phyloP scores from a whole-genome alignment of 2,797 vertebrate genomes.

The Paguma larvata region DNA sequence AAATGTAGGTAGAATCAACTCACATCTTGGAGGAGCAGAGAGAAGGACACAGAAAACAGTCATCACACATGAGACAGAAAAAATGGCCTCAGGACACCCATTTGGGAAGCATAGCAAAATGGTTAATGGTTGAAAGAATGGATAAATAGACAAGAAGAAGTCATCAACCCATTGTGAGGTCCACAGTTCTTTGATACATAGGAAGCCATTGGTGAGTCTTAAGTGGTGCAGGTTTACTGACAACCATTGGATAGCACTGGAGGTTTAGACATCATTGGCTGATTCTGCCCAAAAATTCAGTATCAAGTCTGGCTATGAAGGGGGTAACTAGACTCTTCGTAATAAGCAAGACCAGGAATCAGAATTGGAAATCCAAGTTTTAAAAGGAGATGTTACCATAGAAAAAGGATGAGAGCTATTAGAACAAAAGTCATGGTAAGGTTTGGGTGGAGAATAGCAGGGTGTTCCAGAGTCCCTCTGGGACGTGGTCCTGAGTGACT shows the following conservation, averaged over 20 bases:
- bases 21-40: background rate
- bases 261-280: background rate
- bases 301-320: background rate
- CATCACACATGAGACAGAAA: background rate
- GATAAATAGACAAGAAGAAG: background rate
- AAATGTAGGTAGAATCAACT: background rate
- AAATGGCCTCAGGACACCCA: background rate
- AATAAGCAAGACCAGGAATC: background rate
- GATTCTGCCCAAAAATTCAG: background rate
- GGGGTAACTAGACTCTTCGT: too few relatives aligned
- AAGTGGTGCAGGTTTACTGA: background rate
- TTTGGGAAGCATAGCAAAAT: background rate
- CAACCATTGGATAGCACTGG: background rate
- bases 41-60: background rate
- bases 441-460: background rate
- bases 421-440: background rate
- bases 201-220: background rate
- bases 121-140: background rate
- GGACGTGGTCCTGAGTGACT: background rate
- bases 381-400: background rate
- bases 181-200: background rate
- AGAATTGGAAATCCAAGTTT: background rate
- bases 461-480: background rate
- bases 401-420: background rate
- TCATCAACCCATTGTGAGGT: background rate